These are phyloP conservation scores for Australoheros facetus DNA, from an alignment of 2,797 vertebrate genomes.

Conservation along the genomic window DNA sequence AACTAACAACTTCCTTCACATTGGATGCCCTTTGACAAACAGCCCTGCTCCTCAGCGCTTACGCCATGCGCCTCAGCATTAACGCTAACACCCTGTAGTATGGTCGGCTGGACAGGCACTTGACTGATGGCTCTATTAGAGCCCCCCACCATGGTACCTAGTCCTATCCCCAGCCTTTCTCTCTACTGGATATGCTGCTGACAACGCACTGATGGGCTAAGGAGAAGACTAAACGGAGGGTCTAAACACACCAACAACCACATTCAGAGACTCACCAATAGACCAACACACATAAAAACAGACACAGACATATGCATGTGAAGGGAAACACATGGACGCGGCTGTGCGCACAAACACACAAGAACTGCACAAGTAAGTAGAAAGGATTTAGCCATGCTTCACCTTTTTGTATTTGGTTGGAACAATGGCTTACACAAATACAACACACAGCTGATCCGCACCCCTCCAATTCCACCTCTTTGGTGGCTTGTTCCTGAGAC, in stretches of 20 bases:
- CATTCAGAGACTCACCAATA: conserved; percentile 60
- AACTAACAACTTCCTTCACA: conserved; percentile 82
- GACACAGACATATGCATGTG: conserved; percentile 66
- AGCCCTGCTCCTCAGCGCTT: conserved; percentile 74
- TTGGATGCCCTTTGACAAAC: conserved; percentile 84
- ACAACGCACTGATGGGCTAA: conserved; percentile 83
- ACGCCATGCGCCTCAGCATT: conserved; percentile 78
- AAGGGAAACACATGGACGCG: conserved; percentile 42
- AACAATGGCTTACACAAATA: conserved; percentile 94
- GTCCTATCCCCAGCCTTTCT: conserved; percentile 85
- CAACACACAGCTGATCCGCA: conserved; percentile 88
- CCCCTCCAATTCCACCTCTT: conserved; percentile 86
- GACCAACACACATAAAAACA: conserved; percentile 76
- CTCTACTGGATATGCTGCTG: conserved; percentile 87
- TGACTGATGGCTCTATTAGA: conserved; percentile 95
- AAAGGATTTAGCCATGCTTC: conserved; percentile 97
- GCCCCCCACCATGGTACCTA: conserved; percentile 84
- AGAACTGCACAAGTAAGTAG: conserved; percentile 80
- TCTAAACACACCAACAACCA: conserved; percentile 66
- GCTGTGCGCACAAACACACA: conserved; percentile 70
- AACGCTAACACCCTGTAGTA: conserved; percentile 78
- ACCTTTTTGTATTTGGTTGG: conserved; percentile 91
- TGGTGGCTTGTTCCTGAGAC: conserved; percentile 89
- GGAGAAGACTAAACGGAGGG: conserved; percentile 67
- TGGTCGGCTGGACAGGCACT: conserved; percentile 82